Base-by-base conservation (phyloP, 2,888 invertebrate species). In the Oscheius sp. region DNA sequence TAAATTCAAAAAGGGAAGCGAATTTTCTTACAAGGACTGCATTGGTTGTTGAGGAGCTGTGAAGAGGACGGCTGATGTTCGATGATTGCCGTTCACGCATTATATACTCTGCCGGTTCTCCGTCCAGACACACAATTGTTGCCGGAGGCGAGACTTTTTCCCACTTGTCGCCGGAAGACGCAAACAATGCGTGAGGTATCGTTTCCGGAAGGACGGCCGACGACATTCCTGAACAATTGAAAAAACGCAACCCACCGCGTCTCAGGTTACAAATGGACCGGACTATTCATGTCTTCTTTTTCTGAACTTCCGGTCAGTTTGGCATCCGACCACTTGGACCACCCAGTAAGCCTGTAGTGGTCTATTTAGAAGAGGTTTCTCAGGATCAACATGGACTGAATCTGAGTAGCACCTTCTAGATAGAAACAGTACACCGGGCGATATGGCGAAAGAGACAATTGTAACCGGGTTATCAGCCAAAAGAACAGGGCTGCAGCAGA, bases 121-220 rank as follows among this genome's bases (percentile, higher is more conserved):
- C 23, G 63, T 63, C 46, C 16, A 63, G 46, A 63, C 63, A 63
- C 43, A 45, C 45, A 63, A 63, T 21, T 46, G 41, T 41, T 41
- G 63, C 63, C 63, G 45, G 25, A 63, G 45, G 45, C 21, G 45
- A 46, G n/a, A 58, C 35, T 25, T 63, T 63, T 63, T 63, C 43
- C 18, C 63, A 43, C 25, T 25, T 63, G 21, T 46, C 21, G 45
- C 63, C 45, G 45, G 46, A 63, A 9, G 63, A 25, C 27, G 63
- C 63, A 63, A 63, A 63, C 63, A 63, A 46, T 43, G 45, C 63
- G 46, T 43, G 63, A 25, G 63, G 46, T 63, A 63, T 43, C 45
- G 63, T 63, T 61, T 63, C 63, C 63, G 63, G 63, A 63, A 2
- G 61, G 63, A 13, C 63, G 18, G 25, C 63, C 43, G 45, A 43